Conservation (phyloP, 2,113 vertebrate genomes). For the Tychaedon coryphoeus region DNA sequence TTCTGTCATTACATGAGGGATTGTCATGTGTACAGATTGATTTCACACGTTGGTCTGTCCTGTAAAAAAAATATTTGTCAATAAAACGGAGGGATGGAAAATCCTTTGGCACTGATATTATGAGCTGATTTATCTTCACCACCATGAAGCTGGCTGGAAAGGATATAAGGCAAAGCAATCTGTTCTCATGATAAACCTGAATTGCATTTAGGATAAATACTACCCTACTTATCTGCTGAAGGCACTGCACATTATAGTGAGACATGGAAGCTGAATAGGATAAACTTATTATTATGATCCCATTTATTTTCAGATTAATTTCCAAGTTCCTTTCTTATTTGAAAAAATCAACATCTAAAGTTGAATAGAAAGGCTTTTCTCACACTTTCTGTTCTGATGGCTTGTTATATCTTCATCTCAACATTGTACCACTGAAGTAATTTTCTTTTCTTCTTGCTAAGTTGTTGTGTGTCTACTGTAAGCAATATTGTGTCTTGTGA, state of each 20-base stretch:
- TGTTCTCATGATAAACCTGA: conserved; percentile 24
- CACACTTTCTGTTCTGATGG: background rate
- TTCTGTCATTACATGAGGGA: background rate
- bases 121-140: conserved; percentile 31
- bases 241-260: background rate
- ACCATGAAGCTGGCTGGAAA: background rate
- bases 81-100: conserved; percentile 39
- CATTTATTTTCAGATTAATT: background rate
- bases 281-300: background rate
- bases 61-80: conserved; percentile 54
- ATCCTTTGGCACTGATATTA: conserved; percentile 13
- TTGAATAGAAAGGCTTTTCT: background rate
- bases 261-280: background rate
- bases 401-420: background rate
- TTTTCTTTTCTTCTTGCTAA: background rate
- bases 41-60: background rate
- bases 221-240: background rate
- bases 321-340: background rate
- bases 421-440: background rate
- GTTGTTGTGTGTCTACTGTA: background rate
- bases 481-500: background rate
- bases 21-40: background rate
- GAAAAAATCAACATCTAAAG: background rate
- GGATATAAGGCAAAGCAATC: conserved; percentile 3
- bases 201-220: conserved; percentile 29